Conservation (phyloP, 2,113 vertebrate genomes). For the Empidonax traillii region DNA sequence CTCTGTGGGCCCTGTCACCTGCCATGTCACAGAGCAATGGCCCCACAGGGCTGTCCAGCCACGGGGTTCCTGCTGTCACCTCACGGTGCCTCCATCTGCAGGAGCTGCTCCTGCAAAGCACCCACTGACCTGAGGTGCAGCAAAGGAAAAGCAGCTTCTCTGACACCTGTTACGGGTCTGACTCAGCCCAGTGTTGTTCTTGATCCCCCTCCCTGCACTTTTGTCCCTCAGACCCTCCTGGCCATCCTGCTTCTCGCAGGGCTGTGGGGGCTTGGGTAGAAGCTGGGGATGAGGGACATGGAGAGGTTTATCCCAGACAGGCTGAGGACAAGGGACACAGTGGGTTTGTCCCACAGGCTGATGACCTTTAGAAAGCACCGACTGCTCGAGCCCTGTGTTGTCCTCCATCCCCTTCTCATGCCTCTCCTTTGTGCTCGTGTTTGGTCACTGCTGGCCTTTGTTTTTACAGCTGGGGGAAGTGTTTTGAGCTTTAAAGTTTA, state of each 20-base stretch:
- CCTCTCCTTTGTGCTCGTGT: conserved; percentile 45
- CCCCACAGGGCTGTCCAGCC: accelerated
- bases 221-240: not conserved
- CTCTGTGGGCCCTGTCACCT: accelerated
- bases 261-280: not conserved
- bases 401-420: not conserved
- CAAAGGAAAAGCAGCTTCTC: not conserved
- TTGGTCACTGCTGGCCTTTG: conserved; percentile 45
- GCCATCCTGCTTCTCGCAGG: not conserved
- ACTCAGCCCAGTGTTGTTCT: not conserved
- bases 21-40: accelerated
- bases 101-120: not conserved
- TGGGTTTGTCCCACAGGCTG: not conserved
- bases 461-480: conserved; percentile 71
- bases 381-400: not conserved
- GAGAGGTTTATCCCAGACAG: not conserved
- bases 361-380: not conserved
- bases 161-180: not conserved
- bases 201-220: not conserved
- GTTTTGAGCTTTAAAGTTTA: conserved; percentile 58
- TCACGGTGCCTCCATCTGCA: accelerated
- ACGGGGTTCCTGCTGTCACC: not conserved
- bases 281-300: not conserved
- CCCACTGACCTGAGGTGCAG: accelerated
- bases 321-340: not conserved